Evolutionary conservation across 2,113 vertebrate genomes (phyloP).

Genomic region (Microcebus ravelobensis): DNA sequence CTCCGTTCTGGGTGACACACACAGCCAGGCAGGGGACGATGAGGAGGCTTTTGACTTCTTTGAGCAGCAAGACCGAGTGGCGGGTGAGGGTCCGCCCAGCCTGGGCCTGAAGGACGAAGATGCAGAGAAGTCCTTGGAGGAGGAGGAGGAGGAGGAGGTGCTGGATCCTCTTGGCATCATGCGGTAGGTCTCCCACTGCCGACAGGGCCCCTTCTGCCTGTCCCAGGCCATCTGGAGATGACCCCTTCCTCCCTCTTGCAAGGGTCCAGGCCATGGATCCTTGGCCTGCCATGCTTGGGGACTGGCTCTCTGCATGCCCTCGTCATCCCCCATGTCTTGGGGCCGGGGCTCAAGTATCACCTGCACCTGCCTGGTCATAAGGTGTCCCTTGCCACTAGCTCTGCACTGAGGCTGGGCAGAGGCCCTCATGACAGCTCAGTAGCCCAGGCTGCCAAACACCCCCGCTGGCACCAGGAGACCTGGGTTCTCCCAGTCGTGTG

Average conservation of each 20-base stretch:
- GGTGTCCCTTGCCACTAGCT: fast-evolving
- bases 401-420: background rate
- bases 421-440: background rate
- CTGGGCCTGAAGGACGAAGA: background rate
- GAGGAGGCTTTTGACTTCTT: constrained; percentile 89
- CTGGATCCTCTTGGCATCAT: constrained; percentile 90
- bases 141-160: constrained; percentile 83
- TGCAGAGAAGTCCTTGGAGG: constrained; percentile 35
- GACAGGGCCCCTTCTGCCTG: fast-evolving
- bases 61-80: constrained; percentile 78
- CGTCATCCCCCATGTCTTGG: fast-evolving
- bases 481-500: too few relatives aligned
- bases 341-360: background rate
- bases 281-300: background rate
- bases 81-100: constrained; percentile 46
- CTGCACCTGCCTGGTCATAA: background rate
- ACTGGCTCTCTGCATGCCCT: background rate
- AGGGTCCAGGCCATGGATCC: fast-evolving
- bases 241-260: background rate
- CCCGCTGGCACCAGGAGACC: background rate
- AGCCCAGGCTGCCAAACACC: background rate
- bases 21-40: constrained; percentile 69
- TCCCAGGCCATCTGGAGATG: background rate
- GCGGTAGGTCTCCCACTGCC: constrained; percentile 79
- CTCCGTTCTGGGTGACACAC: constrained; percentile 75